Conservation (phyloP, 2,113 vertebrate genomes). For the Perca schrenkii region DNA sequence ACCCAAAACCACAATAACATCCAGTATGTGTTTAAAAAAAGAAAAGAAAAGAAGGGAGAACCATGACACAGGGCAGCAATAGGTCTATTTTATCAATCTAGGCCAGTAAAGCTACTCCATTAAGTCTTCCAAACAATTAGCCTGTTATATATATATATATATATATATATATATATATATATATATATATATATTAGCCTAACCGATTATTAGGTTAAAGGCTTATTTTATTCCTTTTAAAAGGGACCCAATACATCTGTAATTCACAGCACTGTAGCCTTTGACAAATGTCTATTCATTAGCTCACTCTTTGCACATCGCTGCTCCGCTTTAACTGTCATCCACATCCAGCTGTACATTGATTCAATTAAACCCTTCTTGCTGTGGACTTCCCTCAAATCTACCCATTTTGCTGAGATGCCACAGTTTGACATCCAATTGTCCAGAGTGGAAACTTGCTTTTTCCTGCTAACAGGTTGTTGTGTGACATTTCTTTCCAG, state of each 20-base stretch:
- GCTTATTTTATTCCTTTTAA: constrained; percentile 11
- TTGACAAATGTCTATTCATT: constrained; percentile 22
- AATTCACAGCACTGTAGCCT: constrained; percentile 1
- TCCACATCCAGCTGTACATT: background rate
- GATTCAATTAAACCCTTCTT: background rate
- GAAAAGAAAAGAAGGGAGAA: background rate
- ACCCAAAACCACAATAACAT: background rate
- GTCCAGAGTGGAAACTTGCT: background rate
- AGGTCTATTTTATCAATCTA: constrained; percentile 1
- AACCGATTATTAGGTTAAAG: constrained; percentile 18
- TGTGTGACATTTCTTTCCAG: constrained; percentile 41
- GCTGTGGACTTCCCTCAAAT: constrained; percentile 11
- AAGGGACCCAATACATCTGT: background rate
- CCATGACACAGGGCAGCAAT: background rate
- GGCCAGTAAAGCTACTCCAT: background rate
- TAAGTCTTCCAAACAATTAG: constrained; percentile 18
- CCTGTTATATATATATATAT: background rate
- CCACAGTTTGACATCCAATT: background rate
- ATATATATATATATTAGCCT: background rate
- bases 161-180: background rate
- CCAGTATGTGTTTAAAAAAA: background rate
- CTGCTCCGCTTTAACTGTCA: constrained; percentile 1
- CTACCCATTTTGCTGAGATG: constrained; percentile 13
- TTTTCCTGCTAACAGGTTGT: background rate
- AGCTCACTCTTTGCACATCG: background rate